Conservation (phyloP, 2,797 vertebrate species). For the Lates japonicus region DNA sequence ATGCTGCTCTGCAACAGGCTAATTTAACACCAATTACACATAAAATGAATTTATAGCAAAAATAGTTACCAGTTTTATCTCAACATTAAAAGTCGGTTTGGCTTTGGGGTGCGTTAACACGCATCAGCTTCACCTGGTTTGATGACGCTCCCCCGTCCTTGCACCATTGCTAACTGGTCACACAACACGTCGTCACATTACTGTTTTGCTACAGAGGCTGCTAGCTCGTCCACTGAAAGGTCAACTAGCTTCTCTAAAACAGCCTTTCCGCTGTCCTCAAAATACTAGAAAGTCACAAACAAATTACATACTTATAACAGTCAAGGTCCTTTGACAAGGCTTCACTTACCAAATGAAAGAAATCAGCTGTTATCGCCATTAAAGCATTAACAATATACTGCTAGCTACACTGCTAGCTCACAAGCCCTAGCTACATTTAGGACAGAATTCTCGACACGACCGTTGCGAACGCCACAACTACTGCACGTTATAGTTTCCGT, state of each 20-base stretch:
- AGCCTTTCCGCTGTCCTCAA: neutral
- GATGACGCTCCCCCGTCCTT: conserved; percentile 75
- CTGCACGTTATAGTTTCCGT: neutral
- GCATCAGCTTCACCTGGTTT: conserved; percentile 69
- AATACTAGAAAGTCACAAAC: neutral
- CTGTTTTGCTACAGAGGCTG: conserved; percentile 51
- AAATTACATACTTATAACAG: neutral
- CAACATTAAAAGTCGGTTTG: neutral
- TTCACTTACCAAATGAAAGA: conserved; percentile 12
- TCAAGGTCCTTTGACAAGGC: neutral
- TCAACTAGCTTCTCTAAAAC: conserved; percentile 24
- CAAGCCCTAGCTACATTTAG: conserved; percentile 19
- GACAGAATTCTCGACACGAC: neutral
- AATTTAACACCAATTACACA: neutral
- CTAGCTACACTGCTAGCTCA: conserved; percentile 67
- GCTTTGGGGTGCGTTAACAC: conserved; percentile 19
- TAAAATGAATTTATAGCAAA: neutral
- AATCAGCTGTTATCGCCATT: conserved; percentile 40
- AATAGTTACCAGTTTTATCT: neutral
- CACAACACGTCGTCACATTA: conserved; percentile 79
- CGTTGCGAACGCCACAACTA: neutral
- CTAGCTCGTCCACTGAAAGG: conserved; percentile 56
- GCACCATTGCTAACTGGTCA: conserved; percentile 79
- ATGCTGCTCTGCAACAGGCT: conserved; percentile 4
- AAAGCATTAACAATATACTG: conserved; percentile 9